Evolutionary conservation across 2,797 vertebrate genomes (phyloP).

Genomic region (Cynopterus sphinx): DNA sequence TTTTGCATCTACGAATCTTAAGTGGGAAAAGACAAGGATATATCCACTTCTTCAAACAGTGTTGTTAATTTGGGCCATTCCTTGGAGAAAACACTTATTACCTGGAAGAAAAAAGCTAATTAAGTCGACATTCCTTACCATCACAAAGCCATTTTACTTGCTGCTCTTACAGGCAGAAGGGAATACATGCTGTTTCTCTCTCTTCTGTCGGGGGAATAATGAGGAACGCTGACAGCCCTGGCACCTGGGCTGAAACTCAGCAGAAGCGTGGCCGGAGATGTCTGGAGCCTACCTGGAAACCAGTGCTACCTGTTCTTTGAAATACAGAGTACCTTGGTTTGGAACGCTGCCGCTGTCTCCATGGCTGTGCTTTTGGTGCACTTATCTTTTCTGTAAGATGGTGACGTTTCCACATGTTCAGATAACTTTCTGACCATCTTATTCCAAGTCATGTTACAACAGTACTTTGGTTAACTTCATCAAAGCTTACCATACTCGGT

Average conservation of each 20-base stretch:
- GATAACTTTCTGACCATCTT: neutral
- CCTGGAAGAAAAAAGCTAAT: slow-evolving; percentile 65
- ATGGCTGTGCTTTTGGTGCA: neutral
- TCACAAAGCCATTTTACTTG: slow-evolving; percentile 43
- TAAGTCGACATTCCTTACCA: slow-evolving; percentile 37
- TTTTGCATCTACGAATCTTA: slow-evolving; percentile 37
- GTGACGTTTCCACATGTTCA: neutral
- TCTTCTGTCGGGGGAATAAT: neutral
- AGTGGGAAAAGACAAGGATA: neutral
- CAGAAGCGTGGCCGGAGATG: neutral
- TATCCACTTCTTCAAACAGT: slow-evolving; percentile 24
- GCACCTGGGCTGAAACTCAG: neutral
- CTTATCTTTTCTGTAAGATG: neutral
- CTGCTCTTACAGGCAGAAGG: neutral
- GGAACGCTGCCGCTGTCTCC: neutral
- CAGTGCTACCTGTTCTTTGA: rapidly evolving
- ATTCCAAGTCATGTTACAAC: neutral
- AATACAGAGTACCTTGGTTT: neutral
- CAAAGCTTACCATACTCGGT: neutral
- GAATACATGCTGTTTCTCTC: slow-evolving; percentile 30
- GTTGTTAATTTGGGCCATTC: slow-evolving; percentile 34
- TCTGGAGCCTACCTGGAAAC: neutral
- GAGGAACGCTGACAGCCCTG: neutral
- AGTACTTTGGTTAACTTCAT: neutral
- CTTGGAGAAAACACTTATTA: slow-evolving; percentile 63